These are phyloP conservation scores for Uropetala carovei DNA, from an alignment of 2,888 invertebrate species.

Conservation along the genomic window DNA sequence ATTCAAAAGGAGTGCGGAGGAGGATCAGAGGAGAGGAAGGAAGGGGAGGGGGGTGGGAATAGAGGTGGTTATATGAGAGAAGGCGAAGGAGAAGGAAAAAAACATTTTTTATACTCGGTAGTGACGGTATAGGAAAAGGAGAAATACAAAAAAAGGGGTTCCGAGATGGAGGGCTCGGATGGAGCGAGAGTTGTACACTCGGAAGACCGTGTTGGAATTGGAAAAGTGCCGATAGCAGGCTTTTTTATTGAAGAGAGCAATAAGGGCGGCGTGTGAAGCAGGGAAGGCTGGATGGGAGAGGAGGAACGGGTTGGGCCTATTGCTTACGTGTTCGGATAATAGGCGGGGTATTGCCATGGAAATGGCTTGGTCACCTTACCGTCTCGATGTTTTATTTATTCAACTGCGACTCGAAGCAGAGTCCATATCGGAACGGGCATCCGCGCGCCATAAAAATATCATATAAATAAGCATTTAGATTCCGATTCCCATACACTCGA, in stretches of 20 bases:
- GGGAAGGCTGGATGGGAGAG: too few species aligned
- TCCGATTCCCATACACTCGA: too few species aligned
- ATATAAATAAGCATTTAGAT: too few species aligned
- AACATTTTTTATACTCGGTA: too few species aligned
- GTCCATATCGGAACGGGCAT: too few species aligned
- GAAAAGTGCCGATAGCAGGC: constrained; percentile 5
- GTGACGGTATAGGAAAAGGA: neutral
- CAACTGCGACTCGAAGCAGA: too few species aligned
- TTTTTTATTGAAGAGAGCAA: neutral
- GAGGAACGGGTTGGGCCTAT: neutral
- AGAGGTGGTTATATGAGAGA: too few species aligned
- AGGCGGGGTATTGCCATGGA: neutral
- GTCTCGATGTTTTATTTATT: too few species aligned
- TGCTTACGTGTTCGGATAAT: neutral
- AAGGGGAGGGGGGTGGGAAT: too few species aligned
- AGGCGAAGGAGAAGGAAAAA: too few species aligned
- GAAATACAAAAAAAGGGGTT: neutral
- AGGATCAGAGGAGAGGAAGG: neutral
- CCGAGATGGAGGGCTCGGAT: neutral
- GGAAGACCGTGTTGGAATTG: neutral
- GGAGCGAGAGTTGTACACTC: neutral
- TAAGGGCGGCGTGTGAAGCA: too few species aligned
- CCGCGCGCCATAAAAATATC: too few species aligned
- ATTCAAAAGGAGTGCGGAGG: constrained; percentile 14
- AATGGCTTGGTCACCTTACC: neutral